Evolutionary conservation across 1,140 invertebrate species (phyloP).

Genomic region (Scylla paramamosain): DNA sequence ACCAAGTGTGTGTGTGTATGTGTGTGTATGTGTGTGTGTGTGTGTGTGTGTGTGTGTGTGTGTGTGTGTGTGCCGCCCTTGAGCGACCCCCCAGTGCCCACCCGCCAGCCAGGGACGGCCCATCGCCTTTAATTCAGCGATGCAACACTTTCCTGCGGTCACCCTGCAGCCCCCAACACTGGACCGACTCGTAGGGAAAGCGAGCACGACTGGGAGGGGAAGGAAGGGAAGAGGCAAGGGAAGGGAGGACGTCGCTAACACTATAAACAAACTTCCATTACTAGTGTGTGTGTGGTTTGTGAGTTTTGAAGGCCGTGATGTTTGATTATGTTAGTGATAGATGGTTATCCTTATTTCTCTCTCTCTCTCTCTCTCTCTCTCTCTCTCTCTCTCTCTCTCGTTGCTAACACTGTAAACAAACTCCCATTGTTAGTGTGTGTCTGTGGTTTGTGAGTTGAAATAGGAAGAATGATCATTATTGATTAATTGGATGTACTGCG

Average conservation of each 20-base stretch:
- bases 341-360: too few species aligned
- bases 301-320: too few species aligned
- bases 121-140: constrained; percentile 3
- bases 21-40: constrained; percentile 16
- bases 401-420: too few species aligned
- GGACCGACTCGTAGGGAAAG: background rate
- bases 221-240: too few species aligned
- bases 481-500: too few species aligned
- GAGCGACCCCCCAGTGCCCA: background rate
- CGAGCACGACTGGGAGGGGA: background rate
- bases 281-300: too few species aligned
- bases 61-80: background rate
- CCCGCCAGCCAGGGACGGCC: background rate
- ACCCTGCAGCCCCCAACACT: background rate
- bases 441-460: too few species aligned
- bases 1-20: background rate
- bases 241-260: too few species aligned
- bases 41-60: background rate
- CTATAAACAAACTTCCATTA: too few species aligned
- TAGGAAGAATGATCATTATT: too few species aligned
- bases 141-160: constrained; percentile 24
- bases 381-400: constrained; percentile 49
- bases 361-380: background rate
- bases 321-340: too few species aligned
- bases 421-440: too few species aligned